phyloP scores from a whole-genome alignment of 2,797 vertebrate genomes.

The Esox lucius region DNA sequence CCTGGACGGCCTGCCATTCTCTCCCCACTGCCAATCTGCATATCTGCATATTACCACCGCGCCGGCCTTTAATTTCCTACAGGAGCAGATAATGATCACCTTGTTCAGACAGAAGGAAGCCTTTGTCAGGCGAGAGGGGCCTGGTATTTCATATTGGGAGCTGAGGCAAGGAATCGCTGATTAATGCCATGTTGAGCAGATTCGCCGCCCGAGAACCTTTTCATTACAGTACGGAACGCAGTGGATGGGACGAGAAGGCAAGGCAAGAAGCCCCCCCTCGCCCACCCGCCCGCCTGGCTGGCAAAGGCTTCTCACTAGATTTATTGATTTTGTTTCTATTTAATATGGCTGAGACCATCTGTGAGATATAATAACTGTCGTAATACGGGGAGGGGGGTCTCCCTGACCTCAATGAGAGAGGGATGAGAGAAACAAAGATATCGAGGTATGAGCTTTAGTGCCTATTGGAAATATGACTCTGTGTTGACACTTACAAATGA shows the following conservation, averaged over 20 bases:
- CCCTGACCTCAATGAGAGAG: not conserved
- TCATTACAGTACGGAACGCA: slow-evolving; percentile 47
- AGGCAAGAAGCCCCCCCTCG: not conserved
- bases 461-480: not conserved
- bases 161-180: slow-evolving; percentile 48
- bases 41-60: slow-evolving; percentile 86
- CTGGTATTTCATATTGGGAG: slow-evolving; percentile 71
- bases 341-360: slow-evolving; percentile 48
- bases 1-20: slow-evolving; percentile 77
- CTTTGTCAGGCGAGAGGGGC: slow-evolving; percentile 77
- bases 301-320: slow-evolving; percentile 20
- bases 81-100: slow-evolving; percentile 92
- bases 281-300: not conserved
- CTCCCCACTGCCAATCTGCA: slow-evolving; percentile 82
- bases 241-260: slow-evolving; percentile 53
- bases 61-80: slow-evolving; percentile 92
- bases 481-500: not conserved
- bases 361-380: slow-evolving; percentile 24
- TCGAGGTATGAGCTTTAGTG: not conserved
- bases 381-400: not conserved
- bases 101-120: slow-evolving; percentile 89
- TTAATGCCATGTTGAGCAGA: slow-evolving; percentile 56
- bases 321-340: slow-evolving; percentile 52
- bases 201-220: slow-evolving; percentile 44
- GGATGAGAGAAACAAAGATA: slow-evolving; percentile 47